Base-by-base conservation (phyloP, 2,113 vertebrate species). In the Felis chaus region DNA sequence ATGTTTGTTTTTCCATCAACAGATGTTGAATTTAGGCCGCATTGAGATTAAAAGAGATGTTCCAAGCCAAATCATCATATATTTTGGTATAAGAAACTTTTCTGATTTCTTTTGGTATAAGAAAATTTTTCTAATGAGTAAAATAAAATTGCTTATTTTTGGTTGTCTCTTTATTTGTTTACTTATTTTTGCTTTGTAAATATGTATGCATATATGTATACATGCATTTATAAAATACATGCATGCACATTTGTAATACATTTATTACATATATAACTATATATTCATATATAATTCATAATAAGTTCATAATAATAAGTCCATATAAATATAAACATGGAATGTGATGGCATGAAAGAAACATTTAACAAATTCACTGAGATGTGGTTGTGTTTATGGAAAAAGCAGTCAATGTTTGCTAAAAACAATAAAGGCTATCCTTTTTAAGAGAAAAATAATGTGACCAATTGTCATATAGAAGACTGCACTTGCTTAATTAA, bases 371-470 rank as follows among this genome's bases (percentile, higher is more conserved):
- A 76, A 50, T n/a, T 57, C 11, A 53, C 9, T 45, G n/a, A 61
- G 8, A 33, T 66, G 16, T 65, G 31, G 3, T 68, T 81, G 57
- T 73, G 23, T 39, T 88, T 68, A 71, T 84, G 16, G 48, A 61
- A 57, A 69, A 79, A 85, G 10, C 36, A 57, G 23, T 48, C 8
- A 78, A 41, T 76, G 19, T 80, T 89, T 89, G 83, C 61, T 84
- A 31, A 94, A 88, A 92, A 93, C 81, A 9, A 63, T 73, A n/a
- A 41, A 36, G 23, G 4, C 1, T 92, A n/a, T 78, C 2, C 3
- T 50, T 91, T 94, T 39, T 36, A 91, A 79, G 50, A 92, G 5
- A 90, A 84, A 95, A 93, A 88, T 65, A 50, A 36, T 14, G 93
- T 71, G 6, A 45, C 8, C 41, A 18, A 8, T 48, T 85, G 7